phyloP scores from a whole-genome alignment of 2,113 vertebrate species.

The Axis porcinus region DNA sequence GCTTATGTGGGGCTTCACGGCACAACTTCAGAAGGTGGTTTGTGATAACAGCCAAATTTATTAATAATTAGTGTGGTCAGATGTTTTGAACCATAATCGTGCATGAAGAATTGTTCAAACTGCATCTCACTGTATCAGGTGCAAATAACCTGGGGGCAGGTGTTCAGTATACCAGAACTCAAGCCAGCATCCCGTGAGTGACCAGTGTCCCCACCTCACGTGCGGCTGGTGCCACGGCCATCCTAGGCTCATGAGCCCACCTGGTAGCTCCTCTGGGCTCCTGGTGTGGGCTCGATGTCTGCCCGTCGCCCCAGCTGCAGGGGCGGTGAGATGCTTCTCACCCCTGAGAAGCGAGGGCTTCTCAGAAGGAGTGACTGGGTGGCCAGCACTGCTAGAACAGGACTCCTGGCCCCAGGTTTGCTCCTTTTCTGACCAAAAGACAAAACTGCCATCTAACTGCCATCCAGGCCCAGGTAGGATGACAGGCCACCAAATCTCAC shows the following conservation, averaged over 20 bases:
- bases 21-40: too few species aligned
- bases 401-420: too few species aligned
- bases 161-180: accelerated
- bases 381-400: accelerated
- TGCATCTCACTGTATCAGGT: not conserved
- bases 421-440: not conserved
- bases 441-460: not conserved
- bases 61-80: not conserved
- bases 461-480: not conserved
- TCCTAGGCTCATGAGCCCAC: not conserved
- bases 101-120: not conserved
- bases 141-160: not conserved
- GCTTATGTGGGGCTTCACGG: accelerated
- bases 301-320: too few species aligned
- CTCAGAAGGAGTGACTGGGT: not conserved
- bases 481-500: not conserved
- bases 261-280: not conserved
- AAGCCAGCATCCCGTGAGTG: accelerated
- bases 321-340: not conserved
- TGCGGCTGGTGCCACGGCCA: not conserved
- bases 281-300: not conserved
- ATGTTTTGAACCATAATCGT: accelerated
- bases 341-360: not conserved
- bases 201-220: accelerated
- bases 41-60: not conserved